These are phyloP conservation scores for Coelopa pilipes DNA, from an alignment of 2,888 invertebrate species.

Conservation along the genomic window DNA sequence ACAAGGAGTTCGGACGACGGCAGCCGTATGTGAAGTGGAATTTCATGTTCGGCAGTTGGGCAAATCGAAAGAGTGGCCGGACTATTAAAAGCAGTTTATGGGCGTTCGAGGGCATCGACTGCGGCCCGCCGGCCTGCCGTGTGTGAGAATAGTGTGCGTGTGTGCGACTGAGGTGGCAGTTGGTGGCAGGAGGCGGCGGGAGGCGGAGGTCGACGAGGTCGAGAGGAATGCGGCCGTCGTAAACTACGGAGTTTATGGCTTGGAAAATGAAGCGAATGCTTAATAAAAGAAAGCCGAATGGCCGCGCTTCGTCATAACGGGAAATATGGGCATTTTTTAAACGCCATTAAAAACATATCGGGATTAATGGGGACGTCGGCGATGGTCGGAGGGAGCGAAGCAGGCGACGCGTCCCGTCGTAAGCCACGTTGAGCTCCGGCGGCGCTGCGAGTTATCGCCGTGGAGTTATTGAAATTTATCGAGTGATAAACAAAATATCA, in stretches of 20 bases:
- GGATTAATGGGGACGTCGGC: too few relatives aligned
- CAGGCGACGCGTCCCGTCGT: too few relatives aligned
- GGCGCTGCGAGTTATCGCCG: too few relatives aligned
- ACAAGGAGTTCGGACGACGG: background rate
- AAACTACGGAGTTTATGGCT: conserved; percentile 31
- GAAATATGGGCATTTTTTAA: too few relatives aligned
- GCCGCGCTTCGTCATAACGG: too few relatives aligned
- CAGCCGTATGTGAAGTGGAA: conserved; percentile 4
- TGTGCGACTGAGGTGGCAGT: conserved; percentile 40
- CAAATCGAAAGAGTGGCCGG: conserved; percentile 50
- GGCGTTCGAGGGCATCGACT: conserved; percentile 11
- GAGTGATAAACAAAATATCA: too few relatives aligned
- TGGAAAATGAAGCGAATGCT: conserved; percentile 28
- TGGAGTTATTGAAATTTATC: too few relatives aligned
- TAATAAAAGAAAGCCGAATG: too few relatives aligned
- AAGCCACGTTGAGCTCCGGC: too few relatives aligned
- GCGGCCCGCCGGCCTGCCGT: background rate
- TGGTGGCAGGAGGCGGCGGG: background rate
- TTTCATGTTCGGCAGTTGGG: conserved; percentile 19
- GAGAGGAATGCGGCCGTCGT: conserved; percentile 3
- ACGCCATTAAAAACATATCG: too few relatives aligned
- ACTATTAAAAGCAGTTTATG: conserved; percentile 39
- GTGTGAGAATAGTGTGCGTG: conserved; percentile 50
- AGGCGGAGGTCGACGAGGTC: background rate
- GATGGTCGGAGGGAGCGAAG: too few relatives aligned